A percentile compares a stretch with the other conserved stretches of the same genome.
These are phyloP conservation scores for Protobothrops mucrosquamatus DNA, from an alignment of 2,113 vertebrate species.

Conservation along the genomic window DNA sequence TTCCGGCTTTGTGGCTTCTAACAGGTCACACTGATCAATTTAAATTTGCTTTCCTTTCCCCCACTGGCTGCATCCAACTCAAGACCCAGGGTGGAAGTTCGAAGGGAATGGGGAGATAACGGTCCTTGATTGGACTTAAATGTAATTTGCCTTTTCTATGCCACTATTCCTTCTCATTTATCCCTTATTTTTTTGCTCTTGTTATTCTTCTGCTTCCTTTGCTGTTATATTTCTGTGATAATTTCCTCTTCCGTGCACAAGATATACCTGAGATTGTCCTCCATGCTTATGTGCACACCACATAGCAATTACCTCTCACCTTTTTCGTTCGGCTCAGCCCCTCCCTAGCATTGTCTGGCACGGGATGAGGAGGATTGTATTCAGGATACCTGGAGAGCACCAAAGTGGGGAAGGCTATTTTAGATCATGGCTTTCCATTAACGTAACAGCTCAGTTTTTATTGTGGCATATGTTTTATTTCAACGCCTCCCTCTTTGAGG, in stretches of 20 bases:
- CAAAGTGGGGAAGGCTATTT: not conserved
- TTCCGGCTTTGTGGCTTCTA: not conserved
- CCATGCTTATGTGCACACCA: not conserved
- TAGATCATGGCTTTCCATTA: not conserved
- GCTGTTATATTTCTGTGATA: not conserved
- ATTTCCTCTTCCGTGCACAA: not conserved
- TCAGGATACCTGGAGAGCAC: not conserved
- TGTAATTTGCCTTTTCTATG: not conserved
- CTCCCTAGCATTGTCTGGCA: no score
- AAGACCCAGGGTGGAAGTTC: not conserved
- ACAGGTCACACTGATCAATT: not conserved
- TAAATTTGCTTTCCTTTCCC: not conserved
- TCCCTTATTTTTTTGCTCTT: not conserved
- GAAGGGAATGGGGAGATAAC: not conserved
- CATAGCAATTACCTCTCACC: no score
- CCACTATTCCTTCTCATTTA: not conserved
- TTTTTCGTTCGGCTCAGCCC: not conserved
- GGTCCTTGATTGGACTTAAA: not conserved
- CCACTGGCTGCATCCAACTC: not conserved
- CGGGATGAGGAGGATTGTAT: not conserved
- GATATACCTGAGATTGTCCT: not conserved
- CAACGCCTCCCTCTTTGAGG: not conserved
- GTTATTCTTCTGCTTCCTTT: not conserved
- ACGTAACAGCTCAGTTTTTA: not conserved
- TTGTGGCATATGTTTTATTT: not conserved